These are phyloP conservation scores for Falco peregrinus DNA, from an alignment of 2,797 vertebrate species.

Conservation along the genomic window DNA sequence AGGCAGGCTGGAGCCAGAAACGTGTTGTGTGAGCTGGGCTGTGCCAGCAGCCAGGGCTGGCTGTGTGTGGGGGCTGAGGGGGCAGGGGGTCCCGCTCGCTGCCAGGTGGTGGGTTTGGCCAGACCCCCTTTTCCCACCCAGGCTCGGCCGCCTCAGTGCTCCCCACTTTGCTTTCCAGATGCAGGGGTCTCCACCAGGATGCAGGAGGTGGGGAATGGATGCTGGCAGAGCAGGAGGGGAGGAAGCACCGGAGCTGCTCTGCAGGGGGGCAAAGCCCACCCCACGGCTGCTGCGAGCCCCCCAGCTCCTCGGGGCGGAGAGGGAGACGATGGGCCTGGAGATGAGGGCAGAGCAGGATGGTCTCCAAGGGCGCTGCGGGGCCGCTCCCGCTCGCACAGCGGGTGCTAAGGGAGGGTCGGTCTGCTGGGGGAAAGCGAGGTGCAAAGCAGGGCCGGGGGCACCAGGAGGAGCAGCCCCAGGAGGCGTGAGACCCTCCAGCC, in stretches of 20 bases:
- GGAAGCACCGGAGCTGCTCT: not conserved
- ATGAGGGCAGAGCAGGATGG: not conserved
- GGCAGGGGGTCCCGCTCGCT: not conserved
- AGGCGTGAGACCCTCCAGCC: no score
- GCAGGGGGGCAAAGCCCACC: not conserved
- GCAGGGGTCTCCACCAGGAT: accelerated
- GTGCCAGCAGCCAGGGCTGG: not conserved
- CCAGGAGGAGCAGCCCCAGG: no score
- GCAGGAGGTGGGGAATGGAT: not conserved
- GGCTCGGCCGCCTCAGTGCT: not conserved
- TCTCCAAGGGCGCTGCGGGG: not conserved
- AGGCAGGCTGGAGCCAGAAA: not conserved
- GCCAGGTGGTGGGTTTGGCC: not conserved
- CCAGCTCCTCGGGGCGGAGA: accelerated
- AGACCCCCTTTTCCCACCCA: not conserved
- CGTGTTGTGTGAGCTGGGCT: not conserved
- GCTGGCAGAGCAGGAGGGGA: not conserved
- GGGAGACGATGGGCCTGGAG: no score
- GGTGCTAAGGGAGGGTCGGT: no score
- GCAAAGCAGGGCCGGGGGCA: no score
- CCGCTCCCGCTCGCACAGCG: not conserved
- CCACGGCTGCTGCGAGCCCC: not conserved
- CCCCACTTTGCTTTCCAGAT: accelerated
- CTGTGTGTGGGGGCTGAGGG: accelerated
- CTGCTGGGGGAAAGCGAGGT: no score